Percentiles rank a stretch among this genome's conserved stretches.
Conservation (phyloP, 1,140 invertebrate genomes). For the Papilio glaucus region DNA sequence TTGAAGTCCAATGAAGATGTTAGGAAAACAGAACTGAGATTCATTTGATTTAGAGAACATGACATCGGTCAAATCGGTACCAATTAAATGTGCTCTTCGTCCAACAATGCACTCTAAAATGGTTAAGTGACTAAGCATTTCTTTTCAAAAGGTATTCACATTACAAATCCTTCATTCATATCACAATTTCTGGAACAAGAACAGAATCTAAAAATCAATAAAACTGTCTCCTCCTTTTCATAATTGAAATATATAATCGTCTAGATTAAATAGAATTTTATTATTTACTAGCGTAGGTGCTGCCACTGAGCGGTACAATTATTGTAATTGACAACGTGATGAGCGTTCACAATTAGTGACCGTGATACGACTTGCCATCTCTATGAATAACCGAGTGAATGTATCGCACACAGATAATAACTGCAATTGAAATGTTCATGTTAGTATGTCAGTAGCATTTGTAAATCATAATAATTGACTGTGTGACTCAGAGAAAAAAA, state of each 20-base stretch:
- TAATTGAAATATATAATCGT: neutral
- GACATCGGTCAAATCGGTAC: too few relatives aligned
- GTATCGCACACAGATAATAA: neutral
- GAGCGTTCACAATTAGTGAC: conserved; percentile 4
- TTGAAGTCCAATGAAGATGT: neutral
- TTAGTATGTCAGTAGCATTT: too few relatives aligned
- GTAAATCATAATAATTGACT: too few relatives aligned
- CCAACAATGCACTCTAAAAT: too few relatives aligned
- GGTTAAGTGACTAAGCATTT: too few relatives aligned
- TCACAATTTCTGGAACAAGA: neutral
- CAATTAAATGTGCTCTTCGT: too few relatives aligned
- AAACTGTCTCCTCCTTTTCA: neutral
- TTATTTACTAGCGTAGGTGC: neutral
- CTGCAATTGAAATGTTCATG: neutral
- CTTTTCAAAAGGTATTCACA: too few relatives aligned
- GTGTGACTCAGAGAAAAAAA: too few relatives aligned
- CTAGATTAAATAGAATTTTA: neutral
- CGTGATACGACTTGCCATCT: neutral
- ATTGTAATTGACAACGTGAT: conserved; percentile 12
- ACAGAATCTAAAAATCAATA: neutral
- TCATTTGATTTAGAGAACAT: too few relatives aligned
- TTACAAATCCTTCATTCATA: too few relatives aligned
- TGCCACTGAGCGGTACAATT: neutral
- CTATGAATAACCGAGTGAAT: neutral
- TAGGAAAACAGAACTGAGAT: too few relatives aligned